Conservation (phyloP, 2,113 vertebrate species). For the Urocolius indicus region DNA sequence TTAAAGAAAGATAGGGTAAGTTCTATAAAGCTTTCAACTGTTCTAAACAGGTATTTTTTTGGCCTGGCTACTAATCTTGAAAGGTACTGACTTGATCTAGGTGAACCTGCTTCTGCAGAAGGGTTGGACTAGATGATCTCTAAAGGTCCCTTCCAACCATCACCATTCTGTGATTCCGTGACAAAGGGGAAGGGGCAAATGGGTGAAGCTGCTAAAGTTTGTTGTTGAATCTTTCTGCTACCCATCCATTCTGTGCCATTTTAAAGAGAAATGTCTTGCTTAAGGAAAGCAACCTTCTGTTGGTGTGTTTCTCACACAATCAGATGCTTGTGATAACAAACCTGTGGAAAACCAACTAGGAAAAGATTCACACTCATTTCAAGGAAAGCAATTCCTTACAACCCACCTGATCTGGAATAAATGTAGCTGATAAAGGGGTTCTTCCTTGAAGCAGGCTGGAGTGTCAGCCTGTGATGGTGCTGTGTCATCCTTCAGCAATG, state of each 20-base stretch:
- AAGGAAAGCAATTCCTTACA: neutral
- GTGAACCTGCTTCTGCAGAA: no score
- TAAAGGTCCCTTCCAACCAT: no score
- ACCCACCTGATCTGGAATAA: neutral
- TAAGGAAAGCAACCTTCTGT: neutral
- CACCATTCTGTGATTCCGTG: no score
- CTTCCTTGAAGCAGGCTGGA: neutral
- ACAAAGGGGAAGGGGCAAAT: neutral
- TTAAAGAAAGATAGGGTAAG: neutral
- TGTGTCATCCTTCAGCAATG: neutral
- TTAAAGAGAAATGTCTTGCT: neutral
- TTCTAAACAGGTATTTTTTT: neutral
- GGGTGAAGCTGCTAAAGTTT: neutral
- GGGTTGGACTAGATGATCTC: no score
- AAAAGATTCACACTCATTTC: neutral
- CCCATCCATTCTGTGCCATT: neutral
- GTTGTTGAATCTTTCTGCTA: neutral
- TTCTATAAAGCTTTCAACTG: neutral
- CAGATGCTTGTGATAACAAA: neutral
- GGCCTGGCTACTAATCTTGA: neutral
- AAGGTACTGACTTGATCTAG: neutral
- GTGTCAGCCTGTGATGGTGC: neutral
- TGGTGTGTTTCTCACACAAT: neutral
- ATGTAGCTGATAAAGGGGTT: neutral
- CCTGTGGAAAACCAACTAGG: neutral